Evolutionary conservation across 2,797 vertebrate species (phyloP).

Genomic region (Adrianichthys oophorus): DNA sequence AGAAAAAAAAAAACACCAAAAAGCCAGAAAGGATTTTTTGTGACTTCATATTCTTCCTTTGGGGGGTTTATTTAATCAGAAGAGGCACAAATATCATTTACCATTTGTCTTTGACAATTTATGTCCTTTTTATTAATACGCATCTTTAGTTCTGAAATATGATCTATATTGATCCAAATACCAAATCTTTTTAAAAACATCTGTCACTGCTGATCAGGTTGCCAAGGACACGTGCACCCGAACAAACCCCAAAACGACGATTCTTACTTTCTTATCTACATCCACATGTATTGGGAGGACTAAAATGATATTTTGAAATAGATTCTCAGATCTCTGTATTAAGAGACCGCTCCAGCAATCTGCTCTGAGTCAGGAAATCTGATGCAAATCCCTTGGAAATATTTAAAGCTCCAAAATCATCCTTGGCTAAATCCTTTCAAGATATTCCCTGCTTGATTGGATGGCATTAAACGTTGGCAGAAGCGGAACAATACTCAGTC

Average conservation of each 20-base stretch:
- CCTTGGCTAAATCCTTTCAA: slow-evolving; percentile 82
- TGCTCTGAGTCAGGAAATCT: slow-evolving; percentile 76
- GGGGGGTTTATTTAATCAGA: no score
- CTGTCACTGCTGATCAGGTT: no score
- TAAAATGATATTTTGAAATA: slow-evolving; percentile 26
- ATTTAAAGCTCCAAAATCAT: slow-evolving; percentile 83
- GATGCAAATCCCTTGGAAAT: slow-evolving; percentile 79
- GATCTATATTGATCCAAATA: no score
- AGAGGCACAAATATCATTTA: no score
- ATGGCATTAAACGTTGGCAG: slow-evolving; percentile 81
- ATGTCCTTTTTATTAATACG: no score
- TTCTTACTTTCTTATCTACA: neutral
- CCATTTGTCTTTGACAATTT: no score
- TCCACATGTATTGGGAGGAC: slow-evolving; percentile 29
- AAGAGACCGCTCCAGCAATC: slow-evolving; percentile 60
- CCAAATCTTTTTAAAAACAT: no score
- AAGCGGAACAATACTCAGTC: slow-evolving; percentile 76
- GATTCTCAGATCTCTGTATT: slow-evolving; percentile 48
- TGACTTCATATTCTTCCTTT: no score
- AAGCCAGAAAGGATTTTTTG: no score
- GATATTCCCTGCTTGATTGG: slow-evolving; percentile 82
- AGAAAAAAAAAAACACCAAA: no score
- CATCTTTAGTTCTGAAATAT: no score
- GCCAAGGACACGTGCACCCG: no score
- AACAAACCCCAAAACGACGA: neutral